A percentile compares a stretch with the other conserved stretches of the same genome.
Conservation (phyloP, 92 coral and sea anemone genomes). For the Epizoanthus illoricatus region DNA sequence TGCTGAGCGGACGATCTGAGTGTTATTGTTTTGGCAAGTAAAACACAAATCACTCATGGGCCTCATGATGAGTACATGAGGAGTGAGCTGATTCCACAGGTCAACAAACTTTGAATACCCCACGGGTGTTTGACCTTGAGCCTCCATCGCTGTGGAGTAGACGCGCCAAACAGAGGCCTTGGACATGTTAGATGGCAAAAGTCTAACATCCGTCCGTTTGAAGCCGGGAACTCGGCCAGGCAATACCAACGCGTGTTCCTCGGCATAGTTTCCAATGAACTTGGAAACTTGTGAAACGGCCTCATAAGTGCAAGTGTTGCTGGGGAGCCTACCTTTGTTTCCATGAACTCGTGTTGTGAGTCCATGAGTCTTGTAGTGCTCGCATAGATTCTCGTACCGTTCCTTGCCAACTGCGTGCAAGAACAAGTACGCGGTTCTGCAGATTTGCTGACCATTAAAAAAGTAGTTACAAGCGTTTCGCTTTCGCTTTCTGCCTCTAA, state of each 20-base stretch:
- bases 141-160: not conserved
- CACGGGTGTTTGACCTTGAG: not conserved
- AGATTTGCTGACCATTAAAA: too few relatives aligned
- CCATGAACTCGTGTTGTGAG: constrained; percentile 11
- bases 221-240: too few relatives aligned
- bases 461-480: constrained; percentile 21
- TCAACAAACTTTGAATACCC: not conserved
- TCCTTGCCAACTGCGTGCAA: constrained; percentile 8
- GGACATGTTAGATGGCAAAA: not conserved
- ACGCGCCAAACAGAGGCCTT: not conserved
- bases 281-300: not conserved
- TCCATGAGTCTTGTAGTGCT: constrained; percentile 11
- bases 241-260: not conserved
- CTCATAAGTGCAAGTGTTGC: too few relatives aligned
- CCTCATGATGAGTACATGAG: not conserved
- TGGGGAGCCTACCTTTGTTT: not conserved
- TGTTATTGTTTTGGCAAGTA: not conserved
- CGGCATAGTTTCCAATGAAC: constrained; percentile 4
- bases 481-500: constrained; percentile 46
- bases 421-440: too few relatives aligned
- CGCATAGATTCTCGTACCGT: constrained; percentile 3
- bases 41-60: not conserved
- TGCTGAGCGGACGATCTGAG: not conserved
- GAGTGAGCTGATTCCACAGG: constrained; percentile 3
- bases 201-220: too few relatives aligned